Evolutionary conservation across 2,888 invertebrate genomes (phyloP).

Genomic region (Stegophylla sp.): DNA sequence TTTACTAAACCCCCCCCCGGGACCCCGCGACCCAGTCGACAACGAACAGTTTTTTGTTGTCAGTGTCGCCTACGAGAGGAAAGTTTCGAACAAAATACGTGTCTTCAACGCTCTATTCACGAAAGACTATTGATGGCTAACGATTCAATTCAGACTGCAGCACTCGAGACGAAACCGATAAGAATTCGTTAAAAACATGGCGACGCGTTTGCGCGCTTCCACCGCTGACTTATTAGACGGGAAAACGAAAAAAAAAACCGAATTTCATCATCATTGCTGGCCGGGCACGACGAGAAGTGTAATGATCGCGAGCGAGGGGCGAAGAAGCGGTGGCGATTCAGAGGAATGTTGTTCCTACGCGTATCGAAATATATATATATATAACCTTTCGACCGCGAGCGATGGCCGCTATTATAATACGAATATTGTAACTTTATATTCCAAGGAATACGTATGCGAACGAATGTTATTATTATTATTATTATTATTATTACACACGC

Average conservation of each 20-base stretch:
- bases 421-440: not conserved
- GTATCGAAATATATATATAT: constrained; percentile 6
- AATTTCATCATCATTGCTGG: not conserved
- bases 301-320: not conserved
- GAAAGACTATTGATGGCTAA: not conserved
- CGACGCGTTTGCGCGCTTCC: not conserved
- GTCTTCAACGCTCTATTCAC: no score
- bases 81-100: no score
- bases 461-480: not conserved
- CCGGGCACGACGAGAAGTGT: not conserved
- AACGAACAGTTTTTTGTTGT: no score
- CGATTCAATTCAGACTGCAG: not conserved
- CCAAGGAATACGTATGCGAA: not conserved
- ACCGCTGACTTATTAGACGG: not conserved
- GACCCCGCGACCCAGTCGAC: no score
- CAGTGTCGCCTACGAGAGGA: no score
- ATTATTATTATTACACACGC: not conserved
- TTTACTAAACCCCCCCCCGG: no score
- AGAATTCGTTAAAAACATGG: not conserved
- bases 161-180: not conserved
- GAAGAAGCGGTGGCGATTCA: not conserved
- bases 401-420: not conserved
- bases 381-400: constrained; percentile 16
- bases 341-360: constrained; percentile 42
- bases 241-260: not conserved